Base-by-base conservation (phyloP, 2,888 invertebrate species). In the Cataglyphis rosenhaueri region DNA sequence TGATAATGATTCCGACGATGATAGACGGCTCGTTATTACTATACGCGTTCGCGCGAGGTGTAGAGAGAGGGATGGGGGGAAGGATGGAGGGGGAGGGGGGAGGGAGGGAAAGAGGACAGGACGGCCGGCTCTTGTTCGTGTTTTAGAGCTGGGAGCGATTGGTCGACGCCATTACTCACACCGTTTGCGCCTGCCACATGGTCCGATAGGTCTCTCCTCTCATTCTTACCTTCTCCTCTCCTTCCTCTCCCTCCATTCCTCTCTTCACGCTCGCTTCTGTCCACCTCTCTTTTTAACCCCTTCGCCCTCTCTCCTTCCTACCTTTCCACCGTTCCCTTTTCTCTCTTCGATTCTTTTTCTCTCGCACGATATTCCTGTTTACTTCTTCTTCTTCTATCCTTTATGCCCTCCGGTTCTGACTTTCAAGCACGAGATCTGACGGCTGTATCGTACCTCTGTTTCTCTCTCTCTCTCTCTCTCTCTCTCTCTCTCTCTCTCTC, bases 101-200 rank as follows among this genome's bases (percentile, higher is more conserved):
- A 1, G 0, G 2, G 29, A 29, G 29, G 29, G 29, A 2, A 82
- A 75, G 59, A 44, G 68, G 83, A 85, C 74, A 86, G 88, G 86
- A 52, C 86, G 88, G 90, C 85, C 85, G 88, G 90, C 84, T 82
- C 85, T 35, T 35, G 85, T 89, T 89, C 87, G 87, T 89, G 89
- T 90, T 89, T 84, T 88, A 89, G 89, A 87, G 89, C 90, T 92
- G 88, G 89, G 86, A 91, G 91, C 92, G 91, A 92, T 91, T 88
- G 87, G 87, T 85, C 91, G 91, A 90, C 90, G 90, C 91, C 92
- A 92, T 92, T 92, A 92, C 91, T 93, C 91, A 90, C 89, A 86
- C 89, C 92, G 90, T 92, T 93, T 91, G 91, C 90, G 93, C 90
- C 92, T 93, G 91, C 93, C 92, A 92, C 92, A 93, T 93, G 92